Evolutionary conservation across 2,797 vertebrate genomes (phyloP).

Genomic region (Salmo trutta): DNA sequence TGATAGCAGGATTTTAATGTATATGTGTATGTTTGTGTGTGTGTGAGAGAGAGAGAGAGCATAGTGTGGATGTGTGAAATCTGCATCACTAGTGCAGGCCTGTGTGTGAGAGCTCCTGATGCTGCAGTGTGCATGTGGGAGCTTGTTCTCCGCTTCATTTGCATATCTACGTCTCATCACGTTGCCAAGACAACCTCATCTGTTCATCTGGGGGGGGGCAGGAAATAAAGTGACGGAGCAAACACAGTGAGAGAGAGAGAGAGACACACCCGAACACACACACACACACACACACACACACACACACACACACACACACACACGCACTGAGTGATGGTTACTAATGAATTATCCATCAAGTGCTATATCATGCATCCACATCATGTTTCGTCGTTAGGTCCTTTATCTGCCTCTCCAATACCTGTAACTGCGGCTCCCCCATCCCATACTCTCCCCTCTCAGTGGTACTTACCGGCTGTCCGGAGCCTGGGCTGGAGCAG

Average conservation of each 20-base stretch:
- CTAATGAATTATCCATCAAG: background rate
- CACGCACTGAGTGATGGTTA: background rate
- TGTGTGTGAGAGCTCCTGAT: conserved; percentile 60
- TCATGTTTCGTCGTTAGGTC: background rate
- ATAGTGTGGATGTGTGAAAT: conserved; percentile 16
- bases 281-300: conserved; percentile 30
- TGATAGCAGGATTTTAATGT: conserved; percentile 55
- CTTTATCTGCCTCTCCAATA: background rate
- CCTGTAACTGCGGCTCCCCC: background rate
- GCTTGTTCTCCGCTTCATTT: conserved; percentile 87
- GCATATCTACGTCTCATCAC: conserved; percentile 93
- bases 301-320: conserved; percentile 20
- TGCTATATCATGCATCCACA: background rate
- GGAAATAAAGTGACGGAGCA: conserved; percentile 77
- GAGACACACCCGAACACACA: background rate
- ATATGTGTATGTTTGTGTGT: conserved; percentile 35
- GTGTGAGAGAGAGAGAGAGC: background rate
- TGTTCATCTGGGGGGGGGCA: conserved; percentile 95
- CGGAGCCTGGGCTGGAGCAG: conserved; percentile 95
- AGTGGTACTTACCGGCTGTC: conserved; percentile 86
- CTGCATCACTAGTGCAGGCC: conserved; percentile 31
- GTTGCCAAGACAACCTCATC: conserved; percentile 98
- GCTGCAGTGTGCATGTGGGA: conserved; percentile 72
- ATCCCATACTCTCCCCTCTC: conserved; percentile 22
- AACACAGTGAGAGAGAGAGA: conserved; percentile 60